Conservation (phyloP, 2,113 vertebrate genomes). For the Anhinga anhinga region DNA sequence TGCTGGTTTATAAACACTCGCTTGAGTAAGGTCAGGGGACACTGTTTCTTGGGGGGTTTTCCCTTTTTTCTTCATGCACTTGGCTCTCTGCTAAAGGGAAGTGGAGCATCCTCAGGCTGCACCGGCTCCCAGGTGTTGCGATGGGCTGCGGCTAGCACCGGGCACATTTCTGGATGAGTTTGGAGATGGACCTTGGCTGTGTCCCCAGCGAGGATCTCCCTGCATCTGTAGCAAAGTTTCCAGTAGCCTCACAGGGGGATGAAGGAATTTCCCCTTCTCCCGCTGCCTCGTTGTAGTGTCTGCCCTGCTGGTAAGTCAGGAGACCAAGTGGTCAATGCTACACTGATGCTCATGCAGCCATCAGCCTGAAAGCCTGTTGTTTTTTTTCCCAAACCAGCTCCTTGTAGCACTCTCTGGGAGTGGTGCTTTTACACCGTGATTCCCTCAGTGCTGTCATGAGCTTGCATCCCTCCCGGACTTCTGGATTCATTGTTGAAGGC, state of each 20-base stretch:
- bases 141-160: accelerated
- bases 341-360: background rate
- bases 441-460: background rate
- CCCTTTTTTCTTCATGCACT: background rate
- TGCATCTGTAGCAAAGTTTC: background rate
- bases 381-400: background rate
- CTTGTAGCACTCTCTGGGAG: background rate
- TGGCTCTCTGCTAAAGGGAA: background rate
- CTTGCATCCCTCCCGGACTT: background rate
- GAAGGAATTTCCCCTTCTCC: background rate
- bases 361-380: background rate
- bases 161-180: background rate
- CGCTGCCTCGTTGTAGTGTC: accelerated
- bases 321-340: accelerated
- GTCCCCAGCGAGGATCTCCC: background rate
- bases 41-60: accelerated
- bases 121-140: background rate
- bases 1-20: background rate
- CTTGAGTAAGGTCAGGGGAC: background rate
- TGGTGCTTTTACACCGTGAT: accelerated
- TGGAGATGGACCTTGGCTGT: background rate
- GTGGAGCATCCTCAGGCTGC: background rate
- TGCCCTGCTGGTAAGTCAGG: background rate
- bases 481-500: accelerated
- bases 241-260: background rate